phyloP scores from a whole-genome alignment of 2,888 invertebrate species.

The Agrochola lychnidis region DNA sequence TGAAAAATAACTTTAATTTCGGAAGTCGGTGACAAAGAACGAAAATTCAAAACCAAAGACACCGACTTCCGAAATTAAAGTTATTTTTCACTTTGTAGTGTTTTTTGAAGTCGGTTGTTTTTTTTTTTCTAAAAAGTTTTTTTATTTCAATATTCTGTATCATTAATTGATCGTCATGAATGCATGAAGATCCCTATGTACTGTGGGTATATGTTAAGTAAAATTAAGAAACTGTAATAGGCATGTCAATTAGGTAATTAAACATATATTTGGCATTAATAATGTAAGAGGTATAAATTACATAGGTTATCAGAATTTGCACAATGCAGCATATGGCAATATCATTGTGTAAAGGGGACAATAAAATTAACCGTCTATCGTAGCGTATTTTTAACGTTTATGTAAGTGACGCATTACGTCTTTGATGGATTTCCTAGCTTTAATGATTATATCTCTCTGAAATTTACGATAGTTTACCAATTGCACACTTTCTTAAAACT shows the following conservation, averaged over 20 bases:
- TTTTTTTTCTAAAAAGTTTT: too few relatives aligned
- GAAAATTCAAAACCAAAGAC: too few relatives aligned
- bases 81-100: too few relatives aligned
- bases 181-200: neutral
- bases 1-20: too few relatives aligned
- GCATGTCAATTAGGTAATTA: neutral
- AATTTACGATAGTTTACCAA: too few relatives aligned
- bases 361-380: slow-evolving; percentile 23
- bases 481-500: neutral
- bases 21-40: too few relatives aligned
- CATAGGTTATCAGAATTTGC: neutral
- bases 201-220: neutral
- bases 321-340: too few relatives aligned
- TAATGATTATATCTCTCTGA: neutral
- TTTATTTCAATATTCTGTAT: neutral
- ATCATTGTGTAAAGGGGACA: neutral
- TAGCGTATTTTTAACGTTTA: slow-evolving; percentile 11
- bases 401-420: neutral
- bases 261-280: neutral
- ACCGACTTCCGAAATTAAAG: too few relatives aligned
- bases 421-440: neutral
- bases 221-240: neutral
- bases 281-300: neutral
- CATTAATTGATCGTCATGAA: neutral
- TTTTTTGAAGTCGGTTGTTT: too few relatives aligned